Percentiles rank a stretch among this genome's conserved stretches.
phyloP scores from a whole-genome alignment of 2,797 vertebrate species.

The Lepus townsendii region DNA sequence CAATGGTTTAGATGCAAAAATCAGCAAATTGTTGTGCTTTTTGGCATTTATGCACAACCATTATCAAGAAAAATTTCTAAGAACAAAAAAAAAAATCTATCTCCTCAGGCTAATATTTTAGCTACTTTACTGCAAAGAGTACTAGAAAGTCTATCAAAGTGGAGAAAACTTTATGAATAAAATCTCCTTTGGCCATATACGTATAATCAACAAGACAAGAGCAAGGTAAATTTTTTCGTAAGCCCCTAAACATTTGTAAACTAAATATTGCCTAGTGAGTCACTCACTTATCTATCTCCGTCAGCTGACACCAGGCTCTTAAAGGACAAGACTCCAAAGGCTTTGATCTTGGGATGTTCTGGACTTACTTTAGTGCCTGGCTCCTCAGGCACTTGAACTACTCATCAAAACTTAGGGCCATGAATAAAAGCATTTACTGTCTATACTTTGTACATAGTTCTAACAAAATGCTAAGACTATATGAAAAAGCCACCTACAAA shows the following conservation, averaged over 20 bases:
- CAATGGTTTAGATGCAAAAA: neutral
- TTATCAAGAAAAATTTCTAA: conserved; percentile 72
- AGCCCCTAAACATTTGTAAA: conserved; percentile 29
- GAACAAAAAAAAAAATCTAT: neutral
- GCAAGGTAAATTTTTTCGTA: conserved; percentile 36
- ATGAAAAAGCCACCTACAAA: conserved; percentile 21
- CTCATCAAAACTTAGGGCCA: neutral
- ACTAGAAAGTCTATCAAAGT: conserved; percentile 75
- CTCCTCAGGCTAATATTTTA: conserved; percentile 78
- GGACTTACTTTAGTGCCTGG: neutral
- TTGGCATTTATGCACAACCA: conserved; percentile 69
- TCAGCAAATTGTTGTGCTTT: conserved; percentile 56
- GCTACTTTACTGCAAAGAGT: conserved; percentile 69
- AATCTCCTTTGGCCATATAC: conserved; percentile 65
- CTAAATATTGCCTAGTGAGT: conserved; percentile 21
- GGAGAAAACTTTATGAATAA: conserved; percentile 67
- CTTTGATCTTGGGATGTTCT: neutral
- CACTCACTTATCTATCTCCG: neutral
- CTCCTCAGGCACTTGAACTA: neutral
- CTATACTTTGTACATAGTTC: neutral
- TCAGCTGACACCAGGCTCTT: neutral
- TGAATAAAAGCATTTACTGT: neutral
- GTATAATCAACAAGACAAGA: conserved; percentile 72
- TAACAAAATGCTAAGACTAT: conserved; percentile 1
- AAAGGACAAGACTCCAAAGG: neutral